Conservation (phyloP, 2,888 invertebrate species). For the Drosophila melanosoma region DNA sequence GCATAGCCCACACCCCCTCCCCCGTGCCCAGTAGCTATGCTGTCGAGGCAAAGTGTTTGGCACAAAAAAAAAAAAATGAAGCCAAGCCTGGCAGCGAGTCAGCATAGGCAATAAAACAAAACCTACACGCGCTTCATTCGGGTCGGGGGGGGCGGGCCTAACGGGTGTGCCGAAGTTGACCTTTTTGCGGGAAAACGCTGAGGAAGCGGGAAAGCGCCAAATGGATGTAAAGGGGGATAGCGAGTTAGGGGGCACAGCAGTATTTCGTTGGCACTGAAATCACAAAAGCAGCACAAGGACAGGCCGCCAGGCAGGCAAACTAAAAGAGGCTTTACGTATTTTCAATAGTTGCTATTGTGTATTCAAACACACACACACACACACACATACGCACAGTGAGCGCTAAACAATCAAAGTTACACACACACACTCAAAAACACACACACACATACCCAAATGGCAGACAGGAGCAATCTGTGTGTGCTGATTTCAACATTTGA, state of each 20-base stretch:
- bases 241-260: not conserved
- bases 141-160: not conserved
- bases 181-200: conserved; percentile 19
- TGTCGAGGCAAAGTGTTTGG: conserved; percentile 62
- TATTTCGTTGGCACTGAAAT: conserved; percentile 56
- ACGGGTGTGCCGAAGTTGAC: conserved; percentile 21
- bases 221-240: not conserved
- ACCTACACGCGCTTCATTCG: conserved; percentile 59
- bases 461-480: conserved; percentile 63
- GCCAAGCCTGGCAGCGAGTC: conserved; percentile 58
- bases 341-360: conserved; percentile 76
- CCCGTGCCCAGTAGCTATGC: not conserved
- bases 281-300: conserved; percentile 78
- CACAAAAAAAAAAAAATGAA: conserved; percentile 45
- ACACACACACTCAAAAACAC: conserved; percentile 20
- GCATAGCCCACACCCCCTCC: not conserved
- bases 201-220: not conserved
- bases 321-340: conserved; percentile 75
- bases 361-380: conserved; percentile 41
- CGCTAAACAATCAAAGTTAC: conserved; percentile 53
- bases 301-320: conserved; percentile 55
- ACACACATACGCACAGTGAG: conserved; percentile 11
- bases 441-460: conserved; percentile 21
- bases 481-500: conserved; percentile 73
- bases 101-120: conserved; percentile 73